Base-by-base conservation (phyloP, 2,797 vertebrate genomes). In the Epinephelus coioides region DNA sequence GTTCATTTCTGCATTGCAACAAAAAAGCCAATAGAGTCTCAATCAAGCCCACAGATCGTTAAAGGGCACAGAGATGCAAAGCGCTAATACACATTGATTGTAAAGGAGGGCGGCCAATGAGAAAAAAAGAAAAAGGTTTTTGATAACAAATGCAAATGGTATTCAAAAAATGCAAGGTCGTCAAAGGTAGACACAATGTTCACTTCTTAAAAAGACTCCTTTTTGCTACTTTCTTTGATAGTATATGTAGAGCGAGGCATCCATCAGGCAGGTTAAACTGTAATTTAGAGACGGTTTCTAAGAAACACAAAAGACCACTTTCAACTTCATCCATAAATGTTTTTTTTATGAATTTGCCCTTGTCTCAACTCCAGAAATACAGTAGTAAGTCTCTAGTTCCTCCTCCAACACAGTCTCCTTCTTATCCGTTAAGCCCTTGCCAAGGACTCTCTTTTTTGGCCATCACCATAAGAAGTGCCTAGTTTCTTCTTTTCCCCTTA, bases 71-170 rank as follows among this genome's bases (percentile, higher is more conserved):
- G 69, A 83, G 72, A 89, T 88, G 88, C 87, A 86, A 86, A 89
- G 82, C 55, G 38, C 81, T 88, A 78, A 91, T 59, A 76, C 81
- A 63, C 69, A 92, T 89, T 73, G 89, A 93, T 92, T 70, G 13
- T 59, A 56, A 81, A 23, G 47, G 44, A 79, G 68, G 77, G 49
- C 21, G 72, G 51, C 88, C 84, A 88, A 88, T 93, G 27, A 30
- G 27, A 30, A 30, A 90, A 84, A 81, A 87, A 81, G 79, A 85
- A 76, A 82, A 84, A 74, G 71, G 76, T 78, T 84, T 91, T 83
- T 40, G 27, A 90, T 88, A 88, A 91, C 47, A 74, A 82, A 92
- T 90, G 84, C 88, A 92, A 89, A 90, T 82, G 43, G 65, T 53
- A 91, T 89, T 91, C 86, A 79, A 25, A 23, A 38, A 87, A 82